Evolutionary conservation across 2,113 vertebrate species (phyloP), one percentile per base, ranked within the genome.

Genomic region (Amblyornis subalaris): DNA sequence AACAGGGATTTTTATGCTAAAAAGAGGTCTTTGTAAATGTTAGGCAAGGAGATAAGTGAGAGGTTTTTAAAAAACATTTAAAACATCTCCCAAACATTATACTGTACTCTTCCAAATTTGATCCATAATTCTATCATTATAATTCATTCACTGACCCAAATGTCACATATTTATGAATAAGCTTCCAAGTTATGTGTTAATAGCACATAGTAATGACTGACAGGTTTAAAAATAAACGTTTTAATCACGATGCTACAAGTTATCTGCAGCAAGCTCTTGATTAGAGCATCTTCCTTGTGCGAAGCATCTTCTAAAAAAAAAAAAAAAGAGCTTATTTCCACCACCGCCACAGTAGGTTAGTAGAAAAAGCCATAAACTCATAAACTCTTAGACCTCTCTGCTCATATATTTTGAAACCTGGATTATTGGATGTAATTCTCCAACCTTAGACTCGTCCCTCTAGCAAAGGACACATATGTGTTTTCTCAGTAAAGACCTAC

Each of bases 1-100:
- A 98, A 98, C 89, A 97, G 95, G 93, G 94, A 92, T 96, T 98
- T 98, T 95, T 96, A 95, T 96, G 95, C 95, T 97, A 97, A 97
- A 97, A 96, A 73, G 88, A 93, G 64, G 93, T 95, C 96, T 97
- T 97, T 95, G 94, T 97, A 93, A 77, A 84, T 94, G 96, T 91
- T 97, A 94, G 96, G 95, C 85, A 95, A 93, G 33, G 80, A 89
- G 74, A 62, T 88, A 96, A 82, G 93, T 96, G 71, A 97, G 97
- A 96, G 64, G 53, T 93, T 85, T 62, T 95, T 58, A 40, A 87
- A 90, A 71, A 81, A 89, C 57, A 85, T 89, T 24, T 62, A 35
- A 72, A 89, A 51, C 22, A 51, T 10, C 67, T 75, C 58, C 85
- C 54, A 93, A 86, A 88, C 61, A 64, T 91, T 80, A 57, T 96